Evolutionary conservation across 2,797 vertebrate genomes (phyloP).

Genomic region (Otolemur crassicaudatus): DNA sequence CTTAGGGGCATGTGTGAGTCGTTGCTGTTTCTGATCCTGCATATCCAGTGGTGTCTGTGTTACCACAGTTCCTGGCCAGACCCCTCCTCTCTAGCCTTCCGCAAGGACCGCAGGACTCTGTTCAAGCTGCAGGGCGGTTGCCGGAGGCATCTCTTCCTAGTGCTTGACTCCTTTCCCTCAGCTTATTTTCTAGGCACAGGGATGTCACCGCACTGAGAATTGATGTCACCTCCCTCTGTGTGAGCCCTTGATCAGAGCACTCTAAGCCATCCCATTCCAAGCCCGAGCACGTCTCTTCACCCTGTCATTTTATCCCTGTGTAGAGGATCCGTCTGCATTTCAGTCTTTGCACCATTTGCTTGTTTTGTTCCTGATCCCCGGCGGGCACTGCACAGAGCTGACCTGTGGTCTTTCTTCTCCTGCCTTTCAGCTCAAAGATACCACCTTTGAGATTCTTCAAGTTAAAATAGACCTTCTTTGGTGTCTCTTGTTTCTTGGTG

Average conservation of each 20-base stretch:
- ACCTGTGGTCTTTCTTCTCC: not conserved
- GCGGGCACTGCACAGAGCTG: not conserved
- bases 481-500: not conserved
- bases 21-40: not conserved
- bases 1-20: not conserved
- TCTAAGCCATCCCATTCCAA: not conserved
- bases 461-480: not conserved
- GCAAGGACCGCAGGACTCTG: not conserved
- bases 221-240: not conserved
- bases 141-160: not conserved
- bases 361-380: not conserved
- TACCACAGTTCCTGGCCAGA: not conserved
- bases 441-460: not conserved
- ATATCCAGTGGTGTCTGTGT: not conserved
- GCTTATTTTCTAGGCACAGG: not conserved
- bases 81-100: not conserved
- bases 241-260: not conserved
- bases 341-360: not conserved
- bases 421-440: not conserved
- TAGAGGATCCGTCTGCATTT: not conserved
- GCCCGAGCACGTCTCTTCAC: not conserved
- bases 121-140: not conserved
- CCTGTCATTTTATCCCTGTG: not conserved
- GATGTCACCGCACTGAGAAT: not conserved
- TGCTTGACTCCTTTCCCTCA: not conserved